A percentile compares a stretch with the other conserved stretches of the same genome.
Evolutionary conservation across 2,888 invertebrate genomes (phyloP).

Genomic region (Cetonia aurata): DNA sequence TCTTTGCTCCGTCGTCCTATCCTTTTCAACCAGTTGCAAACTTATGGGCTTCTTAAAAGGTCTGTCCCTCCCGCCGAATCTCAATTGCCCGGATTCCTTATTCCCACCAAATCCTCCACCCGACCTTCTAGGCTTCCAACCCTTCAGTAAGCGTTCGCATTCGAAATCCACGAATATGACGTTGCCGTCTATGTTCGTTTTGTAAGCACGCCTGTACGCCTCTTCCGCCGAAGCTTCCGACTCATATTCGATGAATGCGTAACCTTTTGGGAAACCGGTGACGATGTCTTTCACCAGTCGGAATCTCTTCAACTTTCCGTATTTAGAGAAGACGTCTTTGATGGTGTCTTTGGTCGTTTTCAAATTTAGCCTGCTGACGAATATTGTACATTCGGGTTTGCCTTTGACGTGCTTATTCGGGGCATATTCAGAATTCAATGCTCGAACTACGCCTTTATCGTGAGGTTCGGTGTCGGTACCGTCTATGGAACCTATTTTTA

Average conservation of each 20-base stretch:
- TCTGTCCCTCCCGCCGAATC: slow-evolving; percentile 86
- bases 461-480: slow-evolving; percentile 87
- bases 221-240: slow-evolving; percentile 71
- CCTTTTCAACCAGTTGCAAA: slow-evolving; percentile 59
- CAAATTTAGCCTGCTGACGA: slow-evolving; percentile 80
- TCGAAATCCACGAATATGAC: slow-evolving; percentile 84
- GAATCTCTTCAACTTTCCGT: slow-evolving; percentile 75
- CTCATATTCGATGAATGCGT: slow-evolving; percentile 88
- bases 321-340: slow-evolving; percentile 71
- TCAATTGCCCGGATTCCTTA: slow-evolving; percentile 87
- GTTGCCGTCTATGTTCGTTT: slow-evolving; percentile 74
- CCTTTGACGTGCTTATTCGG: slow-evolving; percentile 78
- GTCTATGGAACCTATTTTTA: slow-evolving; percentile 89
- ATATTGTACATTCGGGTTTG: slow-evolving; percentile 79
- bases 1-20: slow-evolving; percentile 21
- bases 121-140: slow-evolving; percentile 87
- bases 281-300: slow-evolving; percentile 83
- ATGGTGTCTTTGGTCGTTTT: slow-evolving; percentile 75
- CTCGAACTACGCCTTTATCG: slow-evolving; percentile 81
- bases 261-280: slow-evolving; percentile 85
- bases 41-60: slow-evolving; percentile 79
- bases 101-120: slow-evolving; percentile 91
- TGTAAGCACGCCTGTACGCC: slow-evolving; percentile 74
- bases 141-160: slow-evolving; percentile 76
- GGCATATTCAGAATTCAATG: slow-evolving; percentile 75